These are phyloP conservation scores for Tetramorium bicarinatum DNA, from an alignment of 2,888 invertebrate species.

Conservation along the genomic window DNA sequence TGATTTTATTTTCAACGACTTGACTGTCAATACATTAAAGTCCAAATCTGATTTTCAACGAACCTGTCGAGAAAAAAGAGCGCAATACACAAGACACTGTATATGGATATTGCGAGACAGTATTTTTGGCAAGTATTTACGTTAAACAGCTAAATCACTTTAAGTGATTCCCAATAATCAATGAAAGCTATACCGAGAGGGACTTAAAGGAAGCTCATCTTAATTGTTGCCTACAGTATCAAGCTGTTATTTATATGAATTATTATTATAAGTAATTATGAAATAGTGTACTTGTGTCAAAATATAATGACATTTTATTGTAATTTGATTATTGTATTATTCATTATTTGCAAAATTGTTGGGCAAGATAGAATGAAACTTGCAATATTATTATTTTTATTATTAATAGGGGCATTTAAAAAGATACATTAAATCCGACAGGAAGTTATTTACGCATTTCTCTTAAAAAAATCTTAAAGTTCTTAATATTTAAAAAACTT, in stretches of 20 bases:
- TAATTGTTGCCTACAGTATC: conserved; percentile 41
- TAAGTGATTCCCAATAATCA: conserved; percentile 23
- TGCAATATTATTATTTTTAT: background rate
- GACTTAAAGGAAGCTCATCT: conserved; percentile 29
- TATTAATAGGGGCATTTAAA: background rate
- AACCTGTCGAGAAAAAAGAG: conserved; percentile 11
- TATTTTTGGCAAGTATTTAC: conserved; percentile 32
- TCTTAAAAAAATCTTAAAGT: background rate
- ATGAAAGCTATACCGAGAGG: conserved; percentile 5
- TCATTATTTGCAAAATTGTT: background rate
- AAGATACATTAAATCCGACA: background rate
- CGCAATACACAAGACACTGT: background rate
- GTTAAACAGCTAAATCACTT: conserved; percentile 8
- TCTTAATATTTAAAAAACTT: background rate
- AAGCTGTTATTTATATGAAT: conserved; percentile 38
- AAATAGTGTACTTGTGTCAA: conserved; percentile 42
- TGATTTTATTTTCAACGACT: background rate
- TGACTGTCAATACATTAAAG: background rate
- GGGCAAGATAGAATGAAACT: conserved; percentile 5
- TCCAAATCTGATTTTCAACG: background rate
- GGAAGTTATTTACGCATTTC: background rate
- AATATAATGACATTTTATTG: conserved; percentile 44
- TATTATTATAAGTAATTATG: conserved; percentile 44
- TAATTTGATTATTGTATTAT: conserved; percentile 35
- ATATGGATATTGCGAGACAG: background rate